These are phyloP conservation scores for Tortrix viridana DNA, from an alignment of 2,888 invertebrate species.

Conservation along the genomic window DNA sequence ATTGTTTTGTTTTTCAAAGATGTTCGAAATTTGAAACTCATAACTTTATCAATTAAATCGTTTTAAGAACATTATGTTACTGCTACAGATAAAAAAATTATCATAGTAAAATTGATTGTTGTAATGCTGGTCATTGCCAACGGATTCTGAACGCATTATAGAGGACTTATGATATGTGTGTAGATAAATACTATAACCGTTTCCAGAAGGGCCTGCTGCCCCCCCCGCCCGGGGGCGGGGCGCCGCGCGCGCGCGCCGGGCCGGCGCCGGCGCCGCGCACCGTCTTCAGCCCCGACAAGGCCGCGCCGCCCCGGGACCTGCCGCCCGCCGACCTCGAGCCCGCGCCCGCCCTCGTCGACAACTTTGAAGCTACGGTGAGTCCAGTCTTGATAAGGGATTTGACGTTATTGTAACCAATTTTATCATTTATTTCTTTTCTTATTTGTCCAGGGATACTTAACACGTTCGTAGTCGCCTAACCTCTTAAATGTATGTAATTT, in stretches of 20 bases:
- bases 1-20: no score
- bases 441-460: no score
- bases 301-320: conserved; percentile 58
- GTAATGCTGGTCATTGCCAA: no score
- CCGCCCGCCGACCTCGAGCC: conserved; percentile 48
- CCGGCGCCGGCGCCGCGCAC: conserved; percentile 55
- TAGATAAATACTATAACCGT: neutral
- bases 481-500: no score
- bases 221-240: conserved; percentile 68
- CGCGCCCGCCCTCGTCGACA: conserved; percentile 56
- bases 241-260: conserved; percentile 63
- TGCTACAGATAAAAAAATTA: no score
- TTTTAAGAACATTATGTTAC: no score
- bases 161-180: no score
- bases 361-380: conserved; percentile 44
- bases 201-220: conserved; percentile 73
- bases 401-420: conserved; percentile 16
- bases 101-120: no score
- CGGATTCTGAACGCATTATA: no score
- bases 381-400: neutral
- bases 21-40: no score
- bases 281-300: conserved; percentile 68
- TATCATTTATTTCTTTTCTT: neutral
- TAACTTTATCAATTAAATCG: no score
- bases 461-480: no score